A percentile compares a stretch with the other conserved stretches of the same genome.
phyloP scores from a whole-genome alignment of 2,113 vertebrate genomes.

The Hydropotes inermis region DNA sequence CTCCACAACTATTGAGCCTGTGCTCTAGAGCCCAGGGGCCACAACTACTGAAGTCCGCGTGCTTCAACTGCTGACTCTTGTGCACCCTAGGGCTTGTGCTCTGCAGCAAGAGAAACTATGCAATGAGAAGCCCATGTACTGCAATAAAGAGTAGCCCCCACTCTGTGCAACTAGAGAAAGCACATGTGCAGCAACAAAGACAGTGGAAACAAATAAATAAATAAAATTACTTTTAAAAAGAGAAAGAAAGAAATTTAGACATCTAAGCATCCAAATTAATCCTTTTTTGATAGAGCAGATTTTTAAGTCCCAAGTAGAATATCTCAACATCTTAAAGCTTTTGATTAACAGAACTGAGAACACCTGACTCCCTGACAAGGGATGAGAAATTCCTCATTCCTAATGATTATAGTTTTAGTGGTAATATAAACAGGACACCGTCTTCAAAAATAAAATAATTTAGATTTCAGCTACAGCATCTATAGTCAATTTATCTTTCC shows the following conservation, averaged over 20 bases:
- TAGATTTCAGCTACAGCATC: neutral
- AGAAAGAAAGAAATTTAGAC: neutral
- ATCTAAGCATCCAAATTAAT: neutral
- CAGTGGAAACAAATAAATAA: neutral
- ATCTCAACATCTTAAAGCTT: neutral
- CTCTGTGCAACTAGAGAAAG: neutral
- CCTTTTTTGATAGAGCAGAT: neutral
- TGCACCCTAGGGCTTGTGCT: neutral
- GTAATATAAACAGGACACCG: neutral
- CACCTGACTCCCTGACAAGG: neutral
- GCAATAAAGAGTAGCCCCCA: neutral
- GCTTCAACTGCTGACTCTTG: neutral
- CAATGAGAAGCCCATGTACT: neutral
- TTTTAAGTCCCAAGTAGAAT: neutral
- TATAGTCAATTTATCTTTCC: neutral
- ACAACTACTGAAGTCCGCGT: neutral
- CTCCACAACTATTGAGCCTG: neutral
- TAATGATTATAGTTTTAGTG: neutral
- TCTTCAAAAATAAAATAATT: neutral
- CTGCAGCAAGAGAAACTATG: neutral
- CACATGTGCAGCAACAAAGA: neutral
- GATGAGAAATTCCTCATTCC: neutral
- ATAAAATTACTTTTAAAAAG: neutral
- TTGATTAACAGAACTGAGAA: neutral
- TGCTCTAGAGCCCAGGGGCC: neutral